These are phyloP conservation scores for Drosophila lini DNA, from an alignment of 1,140 invertebrate species.

Conservation along the genomic window DNA sequence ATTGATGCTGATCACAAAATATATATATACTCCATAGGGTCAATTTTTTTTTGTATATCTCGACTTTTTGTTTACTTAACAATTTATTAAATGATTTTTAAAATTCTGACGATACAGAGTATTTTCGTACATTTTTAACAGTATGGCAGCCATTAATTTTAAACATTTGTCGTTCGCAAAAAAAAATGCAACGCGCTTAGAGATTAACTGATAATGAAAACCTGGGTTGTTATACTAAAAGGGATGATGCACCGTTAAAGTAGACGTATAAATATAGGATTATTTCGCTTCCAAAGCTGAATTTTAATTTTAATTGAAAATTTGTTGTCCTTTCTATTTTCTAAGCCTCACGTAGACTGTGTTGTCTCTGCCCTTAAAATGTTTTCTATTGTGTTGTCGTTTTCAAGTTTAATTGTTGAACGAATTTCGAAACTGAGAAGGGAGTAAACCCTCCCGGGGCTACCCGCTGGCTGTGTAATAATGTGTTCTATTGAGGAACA, in stretches of 20 bases:
- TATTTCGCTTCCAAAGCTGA: constrained; percentile 33
- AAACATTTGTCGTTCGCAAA: neutral
- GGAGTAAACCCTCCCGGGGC: constrained; percentile 22
- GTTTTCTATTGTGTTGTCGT: constrained; percentile 65
- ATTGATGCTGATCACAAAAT: too few species aligned
- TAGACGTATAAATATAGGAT: constrained; percentile 64
- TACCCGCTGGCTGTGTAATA: constrained; percentile 51
- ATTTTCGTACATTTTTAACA: neutral
- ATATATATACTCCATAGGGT: too few species aligned
- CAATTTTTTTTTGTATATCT: too few species aligned
- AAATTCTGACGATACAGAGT: neutral
- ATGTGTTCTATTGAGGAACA: constrained; percentile 31
- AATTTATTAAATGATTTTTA: too few species aligned
- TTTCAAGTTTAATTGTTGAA: constrained; percentile 69
- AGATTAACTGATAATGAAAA: constrained; percentile 6
- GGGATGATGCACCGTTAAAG: constrained; percentile 35
- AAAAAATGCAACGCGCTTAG: neutral
- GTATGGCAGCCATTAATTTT: neutral
- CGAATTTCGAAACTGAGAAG: constrained; percentile 23
- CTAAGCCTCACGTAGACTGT: neutral
- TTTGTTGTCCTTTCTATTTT: constrained; percentile 55
- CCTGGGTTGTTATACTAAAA: neutral
- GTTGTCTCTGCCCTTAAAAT: constrained; percentile 37
- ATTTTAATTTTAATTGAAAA: constrained; percentile 65
- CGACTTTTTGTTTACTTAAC: too few species aligned